Evolutionary conservation across 2,888 invertebrate species (phyloP).

Genomic region (Zele albiditarsus): DNA sequence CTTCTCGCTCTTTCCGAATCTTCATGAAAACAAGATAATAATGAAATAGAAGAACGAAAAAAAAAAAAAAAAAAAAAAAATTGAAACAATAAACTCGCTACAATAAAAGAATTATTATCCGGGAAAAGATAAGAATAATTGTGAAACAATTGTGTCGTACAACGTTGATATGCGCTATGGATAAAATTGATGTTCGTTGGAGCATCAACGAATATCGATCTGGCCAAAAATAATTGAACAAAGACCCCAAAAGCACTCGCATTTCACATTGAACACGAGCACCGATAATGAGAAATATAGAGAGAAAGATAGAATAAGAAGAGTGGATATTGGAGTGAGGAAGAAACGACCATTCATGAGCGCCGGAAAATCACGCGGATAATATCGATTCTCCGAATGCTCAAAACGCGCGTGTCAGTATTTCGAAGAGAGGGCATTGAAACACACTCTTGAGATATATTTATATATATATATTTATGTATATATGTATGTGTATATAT

Average conservation of each 20-base stretch:
- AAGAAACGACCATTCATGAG: constrained; percentile 35
- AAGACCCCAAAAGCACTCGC: constrained; percentile 32
- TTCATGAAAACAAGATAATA: too few species aligned
- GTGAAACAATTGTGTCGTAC: not conserved
- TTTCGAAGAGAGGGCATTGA: not conserved
- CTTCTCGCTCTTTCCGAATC: not conserved
- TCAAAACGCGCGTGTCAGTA: constrained; percentile 10
- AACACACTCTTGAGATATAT: not conserved
- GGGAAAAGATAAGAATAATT: too few species aligned
- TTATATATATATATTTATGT: not conserved
- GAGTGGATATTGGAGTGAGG: constrained; percentile 13
- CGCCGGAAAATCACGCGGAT: constrained; percentile 34
- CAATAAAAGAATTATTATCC: too few species aligned
- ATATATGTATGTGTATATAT: not conserved
- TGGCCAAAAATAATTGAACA: constrained; percentile 37
- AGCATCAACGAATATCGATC: constrained; percentile 33
- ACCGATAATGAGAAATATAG: not conserved
- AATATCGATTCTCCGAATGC: constrained; percentile 31
- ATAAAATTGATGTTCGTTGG: constrained; percentile 4
- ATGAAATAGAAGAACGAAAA: too few species aligned
- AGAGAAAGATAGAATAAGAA: constrained; percentile 4
- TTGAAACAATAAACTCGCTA: too few species aligned
- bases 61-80: too few species aligned
- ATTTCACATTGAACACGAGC: not conserved
- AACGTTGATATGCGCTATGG: not conserved